Base-by-base conservation (phyloP, 2,888 invertebrate species). In the Nomada ruficornis region DNA sequence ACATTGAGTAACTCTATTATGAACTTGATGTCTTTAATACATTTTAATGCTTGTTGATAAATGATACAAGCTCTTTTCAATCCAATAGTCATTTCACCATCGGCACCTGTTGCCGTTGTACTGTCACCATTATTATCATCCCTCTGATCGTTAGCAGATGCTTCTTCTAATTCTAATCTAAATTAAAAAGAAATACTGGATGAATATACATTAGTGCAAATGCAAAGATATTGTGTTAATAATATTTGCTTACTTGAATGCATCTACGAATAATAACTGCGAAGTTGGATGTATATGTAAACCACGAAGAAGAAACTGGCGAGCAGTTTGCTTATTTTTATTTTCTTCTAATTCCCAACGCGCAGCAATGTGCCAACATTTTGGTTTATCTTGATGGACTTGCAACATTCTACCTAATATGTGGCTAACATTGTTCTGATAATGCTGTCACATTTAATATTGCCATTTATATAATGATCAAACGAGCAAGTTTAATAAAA, bases 311-410 rank as follows among this genome's bases (percentile, higher is more conserved):
- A 98, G 94, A 82, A 97, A 95, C 80, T 95, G 95, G 84, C 97
- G 95, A 0, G 98, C 97, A 87, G 95, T 96, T 29, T 96, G 95
- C 15, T 96, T 91, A 86, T 97, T 96, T 50, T 95, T 94, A 82
- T 95, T 95, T 82, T 96, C 96, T 88, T 96, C 95, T 71, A 96
- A 95, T 93, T 98, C 97, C 96, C 96, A 97, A 87, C 96, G 95
- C 13, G 97, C 97, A 0, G 98, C 98, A 86, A 96, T 94, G 77
- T 96, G 95, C 98, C 98, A 98, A 82, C 96, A 94, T 86, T 96
- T 95, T 15, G 96, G 96, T 88, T 96, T 96, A 69, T 97, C 96
- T 18, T 96, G 96, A 92, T 97, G 97, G 10, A 96, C 95, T 95
- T 96, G 91, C 5, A 95, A 91, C 94, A 95, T 94, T 74, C 92